Evolutionary conservation across 2,888 invertebrate genomes (phyloP), one percentile per base, ranked within the genome.

Genomic region (Phortica magna): DNA sequence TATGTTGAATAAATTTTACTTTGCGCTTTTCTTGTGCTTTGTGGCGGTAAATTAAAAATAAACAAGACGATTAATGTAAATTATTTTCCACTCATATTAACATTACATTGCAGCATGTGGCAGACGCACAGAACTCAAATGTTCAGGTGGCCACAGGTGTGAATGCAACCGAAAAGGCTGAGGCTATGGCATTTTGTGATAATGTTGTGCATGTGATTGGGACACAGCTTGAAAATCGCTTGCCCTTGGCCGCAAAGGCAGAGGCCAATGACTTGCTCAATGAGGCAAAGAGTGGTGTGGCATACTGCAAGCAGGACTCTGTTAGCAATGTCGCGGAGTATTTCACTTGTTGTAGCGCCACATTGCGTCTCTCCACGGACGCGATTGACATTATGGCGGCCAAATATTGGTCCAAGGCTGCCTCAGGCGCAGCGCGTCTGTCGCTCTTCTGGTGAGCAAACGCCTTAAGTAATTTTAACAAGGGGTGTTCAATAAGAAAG

Each of bases 261-360:
- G 79, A 82, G 42, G 82, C 73, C 22, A 71, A 77, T 7, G 17
- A 64, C 43, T 75, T 83, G 64, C 75, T 80, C 31, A 53, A 61
- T 12, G 76, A 80, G 4, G 65, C 77, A 0, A 73, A 70, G 17
- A 55, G 74, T 2, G 76, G 76, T 31, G 42, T 83, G 0, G 42
- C 43, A 2, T 68, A n/a, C 55, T 83, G 83, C 70, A 80, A 79
- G 12, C 74, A 68, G 19, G 31, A 75, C 10, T 73, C 75, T 2
- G 22, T 76, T 7, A 65, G 74, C 31, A 48, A 68, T 7, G 75
- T 53, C 2, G 67, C 77, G 78, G 74, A 80, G 53, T 83, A 83
- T 57, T 80, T 78, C 70, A n/a, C 22, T 41, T 83, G 83, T 42
- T 76, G 75, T 55, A 78, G 77, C 22, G 73, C 68, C 4, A 67